Percentiles rank a stretch among this genome's conserved stretches.
Evolutionary conservation across 2,797 vertebrate genomes (phyloP).

Genomic region (Malurus splendens): DNA sequence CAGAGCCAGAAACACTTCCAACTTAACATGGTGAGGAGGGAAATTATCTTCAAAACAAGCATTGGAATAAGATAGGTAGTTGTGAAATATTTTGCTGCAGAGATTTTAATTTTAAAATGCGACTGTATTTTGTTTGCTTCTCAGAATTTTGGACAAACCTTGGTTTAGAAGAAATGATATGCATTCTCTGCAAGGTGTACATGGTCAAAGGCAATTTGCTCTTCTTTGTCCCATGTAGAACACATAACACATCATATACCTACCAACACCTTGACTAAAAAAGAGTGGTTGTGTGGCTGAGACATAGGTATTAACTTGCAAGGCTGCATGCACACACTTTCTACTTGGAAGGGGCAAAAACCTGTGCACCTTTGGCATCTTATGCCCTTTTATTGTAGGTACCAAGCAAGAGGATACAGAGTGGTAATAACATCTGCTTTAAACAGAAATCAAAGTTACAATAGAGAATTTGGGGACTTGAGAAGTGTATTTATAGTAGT

Average conservation of each 20-base stretch:
- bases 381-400: constrained; percentile 6
- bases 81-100: neutral
- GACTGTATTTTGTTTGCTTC: neutral
- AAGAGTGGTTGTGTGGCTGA: neutral
- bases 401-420: neutral
- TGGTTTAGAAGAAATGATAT: neutral
- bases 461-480: neutral
- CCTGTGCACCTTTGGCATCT: neutral
- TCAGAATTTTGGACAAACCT: neutral
- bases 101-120: neutral
- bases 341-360: neutral
- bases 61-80: neutral
- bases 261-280: neutral
- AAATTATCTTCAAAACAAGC: neutral
- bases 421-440: neutral
- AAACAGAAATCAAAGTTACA: neutral
- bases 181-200: neutral
- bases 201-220: neutral
- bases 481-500: neutral
- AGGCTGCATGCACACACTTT: neutral
- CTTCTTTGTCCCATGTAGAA: neutral
- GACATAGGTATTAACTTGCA: neutral
- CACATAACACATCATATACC: fast-evolving
- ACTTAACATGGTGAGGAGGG: fast-evolving
- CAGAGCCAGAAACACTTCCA: neutral